Evolutionary conservation across 2,797 vertebrate genomes (phyloP), one percentile per base, ranked within the genome.

Genomic region (Anabacerthia variegaticeps): DNA sequence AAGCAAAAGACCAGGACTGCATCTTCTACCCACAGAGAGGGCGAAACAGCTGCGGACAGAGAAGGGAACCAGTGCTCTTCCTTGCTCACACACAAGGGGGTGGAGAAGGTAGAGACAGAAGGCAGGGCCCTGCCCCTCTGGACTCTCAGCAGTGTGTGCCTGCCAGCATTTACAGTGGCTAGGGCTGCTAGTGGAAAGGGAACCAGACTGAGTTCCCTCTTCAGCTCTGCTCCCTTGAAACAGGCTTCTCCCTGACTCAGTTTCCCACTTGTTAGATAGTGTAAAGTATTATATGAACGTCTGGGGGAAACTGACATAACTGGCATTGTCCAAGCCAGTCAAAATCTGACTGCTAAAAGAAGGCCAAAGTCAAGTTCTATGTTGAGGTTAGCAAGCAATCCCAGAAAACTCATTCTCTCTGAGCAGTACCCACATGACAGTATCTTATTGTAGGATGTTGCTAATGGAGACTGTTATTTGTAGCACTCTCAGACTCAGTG

Each of bases 131-230:
- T 71, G 61, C 3, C 9, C 9, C 49, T 80, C 41, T 21, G 23
- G 3, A 0, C 7, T 37, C 44, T 32, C 44, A 20, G 22, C 61
- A 19, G 1, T 34, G 36, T 46, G 21, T 63, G 41, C 44, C 49
- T 32, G 1, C 0, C 0, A 0, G 11, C 8, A 27, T 39, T 56
- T 7, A 10, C 13, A 28, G 36, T 1, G 1, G 28, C 37, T 17
- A 5, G 3, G 20, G 12, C 61, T 85, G 75, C 39, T 24, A 18
- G 13, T 2, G 1, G 59, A 65, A 88, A 84, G 30, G 18, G 24
- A 48, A 68, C 15, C 10, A 49, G 39, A 11, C 36, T 7, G 24
- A 54, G 15, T 12, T 92, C 30, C 36, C 30, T 63, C n/a, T 81
- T 75, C 58, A 72, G 21, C 34, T 76, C 41, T 41, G 14, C n/a